These are phyloP conservation scores for Calliphora vicina DNA, from an alignment of 1,140 invertebrate genomes.

Conservation along the genomic window DNA sequence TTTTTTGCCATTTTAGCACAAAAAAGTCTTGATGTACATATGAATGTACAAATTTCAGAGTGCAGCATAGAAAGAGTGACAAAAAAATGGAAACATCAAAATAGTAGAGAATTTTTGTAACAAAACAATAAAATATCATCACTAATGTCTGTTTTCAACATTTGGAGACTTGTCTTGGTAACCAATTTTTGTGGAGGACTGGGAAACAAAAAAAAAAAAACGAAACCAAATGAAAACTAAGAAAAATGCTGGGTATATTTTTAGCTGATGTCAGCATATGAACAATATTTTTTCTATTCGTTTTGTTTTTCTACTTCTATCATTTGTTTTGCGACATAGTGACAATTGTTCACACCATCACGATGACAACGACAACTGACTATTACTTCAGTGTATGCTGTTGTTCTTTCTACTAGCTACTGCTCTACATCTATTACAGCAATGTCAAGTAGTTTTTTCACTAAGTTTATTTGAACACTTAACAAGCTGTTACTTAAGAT, in stretches of 20 bases:
- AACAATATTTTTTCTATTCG: background rate
- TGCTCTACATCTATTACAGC: no score
- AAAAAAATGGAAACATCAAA: no score
- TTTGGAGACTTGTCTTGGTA: background rate
- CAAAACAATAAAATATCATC: background rate
- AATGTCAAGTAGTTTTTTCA: no score
- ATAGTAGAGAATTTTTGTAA: no score
- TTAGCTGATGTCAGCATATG: background rate
- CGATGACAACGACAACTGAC: background rate
- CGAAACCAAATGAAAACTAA: no score
- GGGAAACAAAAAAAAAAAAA: no score
- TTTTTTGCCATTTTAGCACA: background rate
- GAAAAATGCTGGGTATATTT: background rate
- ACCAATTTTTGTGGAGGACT: background rate
- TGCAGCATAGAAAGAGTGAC: no score
- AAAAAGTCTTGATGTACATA: background rate
- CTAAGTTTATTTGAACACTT: conserved; percentile 7
- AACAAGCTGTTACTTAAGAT: conserved; percentile 13
- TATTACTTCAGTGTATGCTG: background rate
- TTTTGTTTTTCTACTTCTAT: no score
- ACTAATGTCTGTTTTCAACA: background rate
- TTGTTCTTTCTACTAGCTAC: no score
- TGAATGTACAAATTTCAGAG: no score
- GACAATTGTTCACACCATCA: background rate
- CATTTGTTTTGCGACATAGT: background rate